Evolutionary conservation across 2,888 invertebrate species (phyloP), one percentile per base, ranked within the genome.

Genomic region (Stenolophus ochropezus): DNA sequence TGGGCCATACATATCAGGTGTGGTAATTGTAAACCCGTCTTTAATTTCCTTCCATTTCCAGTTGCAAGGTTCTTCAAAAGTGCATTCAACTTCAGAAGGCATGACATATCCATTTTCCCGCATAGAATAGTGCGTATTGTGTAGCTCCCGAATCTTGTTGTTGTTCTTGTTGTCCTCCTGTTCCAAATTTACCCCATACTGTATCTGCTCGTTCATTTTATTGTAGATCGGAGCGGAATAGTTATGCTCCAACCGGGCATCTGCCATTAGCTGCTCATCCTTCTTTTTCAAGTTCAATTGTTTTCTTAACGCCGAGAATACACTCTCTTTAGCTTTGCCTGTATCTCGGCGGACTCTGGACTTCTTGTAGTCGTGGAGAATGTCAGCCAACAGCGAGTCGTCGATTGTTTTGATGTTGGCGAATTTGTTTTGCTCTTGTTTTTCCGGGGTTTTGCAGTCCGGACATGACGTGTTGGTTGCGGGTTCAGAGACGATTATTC

Each of bases 11-110:
- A 88, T 87, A 0, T 89, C 88, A 47, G 90, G 90, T 3, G 90
- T 90, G 42, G 88, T 87, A 5, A 91, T 88, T 82, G 90, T 89
- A 84, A 92, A 91, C 25, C 91, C 92, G 82, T 92, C 91, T 2
- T 92, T 91, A 2, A 91, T 89, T 0, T 91, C 92, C 82, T 94
- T 93, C 95, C 95, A 96, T 11, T 91, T 91, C 96, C 96, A 96
- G 85, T 92, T 91, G 86, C 96, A 96, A 56, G 91, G 89, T 2
- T 91, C 91, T 84, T 94, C 93, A 83, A 94, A 91, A 86, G 91
- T 90, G 85, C 93, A 92, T 81, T 88, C 87, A 2, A 87, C 86
- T 56, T 82, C 83, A 5, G 86, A 86, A 4, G 85, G 84, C 49
- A 85, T 82, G 47, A 86, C 86, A 27, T 85, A 84, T 2, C 86